Percentiles rank a stretch among this genome's conserved stretches.
Conservation (phyloP, 2,888 invertebrate genomes). For the Drosophila subsilvestris region DNA sequence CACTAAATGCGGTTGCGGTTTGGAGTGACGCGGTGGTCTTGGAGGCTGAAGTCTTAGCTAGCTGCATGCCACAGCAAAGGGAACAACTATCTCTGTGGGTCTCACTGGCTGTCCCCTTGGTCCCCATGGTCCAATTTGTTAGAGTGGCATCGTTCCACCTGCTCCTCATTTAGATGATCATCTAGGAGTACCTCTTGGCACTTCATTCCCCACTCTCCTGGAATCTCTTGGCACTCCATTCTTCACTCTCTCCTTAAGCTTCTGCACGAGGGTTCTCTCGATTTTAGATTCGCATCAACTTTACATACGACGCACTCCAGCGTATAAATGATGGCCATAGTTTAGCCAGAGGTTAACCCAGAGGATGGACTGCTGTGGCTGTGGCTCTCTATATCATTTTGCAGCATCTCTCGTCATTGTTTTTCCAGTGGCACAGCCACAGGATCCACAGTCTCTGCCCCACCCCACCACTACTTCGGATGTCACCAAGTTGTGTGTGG, state of each 20-base stretch:
- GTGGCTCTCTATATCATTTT: conserved; percentile 30
- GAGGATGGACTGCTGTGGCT: conserved; percentile 24
- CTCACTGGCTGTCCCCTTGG: conserved; percentile 12
- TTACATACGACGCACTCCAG: conserved; percentile 25
- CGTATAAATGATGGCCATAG: conserved; percentile 36
- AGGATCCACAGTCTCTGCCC: conserved; percentile 22
- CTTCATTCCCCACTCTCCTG: background rate
- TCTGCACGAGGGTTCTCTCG: background rate
- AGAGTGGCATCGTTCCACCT: conserved; percentile 57
- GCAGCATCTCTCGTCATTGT: conserved; percentile 54
- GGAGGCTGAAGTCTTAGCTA: conserved; percentile 55
- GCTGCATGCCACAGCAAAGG: conserved; percentile 6
- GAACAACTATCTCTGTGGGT: conserved; percentile 7
- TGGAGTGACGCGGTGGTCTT: conserved; percentile 61
- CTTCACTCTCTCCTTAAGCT: background rate
- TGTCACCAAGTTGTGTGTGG: conserved; percentile 6
- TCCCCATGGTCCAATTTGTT: conserved; percentile 60
- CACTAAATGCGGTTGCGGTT: conserved; percentile 69
- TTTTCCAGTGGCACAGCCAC: conserved; percentile 42
- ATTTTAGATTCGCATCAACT: conserved; percentile 26
- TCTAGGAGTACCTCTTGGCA: background rate
- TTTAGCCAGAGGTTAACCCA: conserved; percentile 39
- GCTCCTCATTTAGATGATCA: background rate
- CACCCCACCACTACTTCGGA: background rate
- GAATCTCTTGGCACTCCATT: conserved; percentile 36